These are phyloP conservation scores for Seira musarum DNA, from an alignment of 2,888 invertebrate genomes.

Conservation along the genomic window DNA sequence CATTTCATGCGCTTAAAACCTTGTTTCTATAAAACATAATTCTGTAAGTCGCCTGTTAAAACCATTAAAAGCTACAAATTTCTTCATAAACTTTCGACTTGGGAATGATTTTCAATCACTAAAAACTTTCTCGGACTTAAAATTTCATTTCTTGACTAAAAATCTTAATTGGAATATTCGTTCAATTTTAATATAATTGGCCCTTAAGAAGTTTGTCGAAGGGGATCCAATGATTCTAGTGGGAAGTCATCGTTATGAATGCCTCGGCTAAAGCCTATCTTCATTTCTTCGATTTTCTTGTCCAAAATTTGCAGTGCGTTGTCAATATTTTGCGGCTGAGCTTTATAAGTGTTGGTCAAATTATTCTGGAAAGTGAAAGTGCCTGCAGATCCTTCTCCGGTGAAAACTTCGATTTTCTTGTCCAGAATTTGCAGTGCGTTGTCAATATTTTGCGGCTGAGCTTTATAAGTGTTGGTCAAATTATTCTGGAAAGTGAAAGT, in stretches of 20 bases:
- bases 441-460: conserved; percentile 76
- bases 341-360: conserved; percentile 58
- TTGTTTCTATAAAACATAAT: no score
- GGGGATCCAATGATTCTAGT: conserved; percentile 93
- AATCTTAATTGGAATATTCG: no score
- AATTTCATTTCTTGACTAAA: no score
- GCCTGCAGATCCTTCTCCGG: conserved; percentile 34
- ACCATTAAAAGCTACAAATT: no score
- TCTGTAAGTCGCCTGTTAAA: no score
- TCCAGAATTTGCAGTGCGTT: conserved; percentile 86
- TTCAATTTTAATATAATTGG: background rate
- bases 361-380: conserved; percentile 59
- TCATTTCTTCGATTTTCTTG: conserved; percentile 88
- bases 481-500: conserved; percentile 59
- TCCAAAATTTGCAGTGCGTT: conserved; percentile 86
- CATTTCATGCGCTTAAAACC: no score
- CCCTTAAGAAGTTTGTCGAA: conserved; percentile 74
- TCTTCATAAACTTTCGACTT: no score
- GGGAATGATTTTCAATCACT: no score
- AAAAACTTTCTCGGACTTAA: no score
- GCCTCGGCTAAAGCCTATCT: conserved; percentile 76
- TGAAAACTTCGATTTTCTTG: conserved; percentile 82
- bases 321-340: conserved; percentile 76
- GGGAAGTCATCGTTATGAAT: conserved; percentile 95
- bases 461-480: conserved; percentile 58